Conservation (phyloP, 1,140 invertebrate species). For the Orius insidiosus region DNA sequence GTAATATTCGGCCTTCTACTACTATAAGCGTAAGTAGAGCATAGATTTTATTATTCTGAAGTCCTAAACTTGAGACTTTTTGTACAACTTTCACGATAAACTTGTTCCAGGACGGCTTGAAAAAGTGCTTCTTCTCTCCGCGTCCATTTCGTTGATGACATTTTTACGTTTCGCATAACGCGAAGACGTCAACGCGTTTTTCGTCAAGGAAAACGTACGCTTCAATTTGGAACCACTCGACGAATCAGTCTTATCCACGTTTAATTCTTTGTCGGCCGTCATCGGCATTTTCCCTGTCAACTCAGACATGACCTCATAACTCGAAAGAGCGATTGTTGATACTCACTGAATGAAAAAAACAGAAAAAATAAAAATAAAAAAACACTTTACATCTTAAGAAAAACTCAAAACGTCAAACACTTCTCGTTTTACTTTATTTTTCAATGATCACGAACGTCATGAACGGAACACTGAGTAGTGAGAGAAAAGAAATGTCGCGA, state of each 20-base stretch:
- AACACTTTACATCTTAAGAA: too few species aligned
- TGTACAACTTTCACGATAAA: conserved; percentile 58
- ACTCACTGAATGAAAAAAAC: too few species aligned
- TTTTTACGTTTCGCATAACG: conserved; percentile 34
- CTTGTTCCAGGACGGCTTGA: conserved; percentile 53
- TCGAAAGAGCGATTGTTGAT: too few species aligned
- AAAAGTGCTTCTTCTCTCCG: conserved; percentile 33
- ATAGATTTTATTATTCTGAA: conserved; percentile 24
- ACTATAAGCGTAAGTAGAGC: conserved; percentile 21
- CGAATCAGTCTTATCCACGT: neutral
- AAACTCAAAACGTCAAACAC: too few species aligned
- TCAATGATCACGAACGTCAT: too few species aligned
- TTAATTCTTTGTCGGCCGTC: too few species aligned
- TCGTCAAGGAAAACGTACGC: conserved; percentile 43
- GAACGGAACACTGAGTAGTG: too few species aligned
- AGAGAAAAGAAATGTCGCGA: too few species aligned
- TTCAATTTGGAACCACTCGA: conserved; percentile 20
- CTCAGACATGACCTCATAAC: too few species aligned
- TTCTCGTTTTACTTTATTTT: too few species aligned
- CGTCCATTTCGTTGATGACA: conserved; percentile 22
- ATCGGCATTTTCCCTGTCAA: too few species aligned
- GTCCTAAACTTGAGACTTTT: conserved; percentile 41
- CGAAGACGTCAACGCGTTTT: conserved; percentile 38
- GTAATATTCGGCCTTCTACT: conserved; percentile 23
- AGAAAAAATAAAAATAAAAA: too few species aligned